phyloP scores from a whole-genome alignment of 2,113 vertebrate species.

The Rhea pennata region DNA sequence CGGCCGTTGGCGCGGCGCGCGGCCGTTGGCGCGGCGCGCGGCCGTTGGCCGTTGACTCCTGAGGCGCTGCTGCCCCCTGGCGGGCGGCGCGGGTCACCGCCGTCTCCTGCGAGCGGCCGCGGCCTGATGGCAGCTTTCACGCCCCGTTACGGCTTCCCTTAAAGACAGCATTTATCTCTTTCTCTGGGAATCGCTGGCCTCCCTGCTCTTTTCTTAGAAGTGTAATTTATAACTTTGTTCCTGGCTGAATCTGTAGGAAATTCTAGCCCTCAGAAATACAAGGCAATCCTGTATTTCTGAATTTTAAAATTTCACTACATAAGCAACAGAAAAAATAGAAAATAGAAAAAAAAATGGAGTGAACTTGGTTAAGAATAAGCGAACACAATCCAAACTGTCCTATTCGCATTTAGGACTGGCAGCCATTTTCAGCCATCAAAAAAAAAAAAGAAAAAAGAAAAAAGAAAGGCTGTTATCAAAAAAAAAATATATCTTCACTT shows the following conservation, averaged over 20 bases:
- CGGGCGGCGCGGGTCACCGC: not conserved
- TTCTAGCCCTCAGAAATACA: not conserved
- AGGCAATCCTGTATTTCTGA: not conserved
- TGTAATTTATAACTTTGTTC: fast-evolving
- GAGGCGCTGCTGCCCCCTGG: not conserved
- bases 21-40: not conserved
- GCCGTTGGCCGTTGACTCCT: not conserved
- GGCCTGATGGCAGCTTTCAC: fast-evolving
- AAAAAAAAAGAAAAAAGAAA: too few species aligned
- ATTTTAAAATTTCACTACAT: not conserved
- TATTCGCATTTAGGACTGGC: too few species aligned
- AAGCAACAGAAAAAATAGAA: not conserved
- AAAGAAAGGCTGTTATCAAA: too few species aligned
- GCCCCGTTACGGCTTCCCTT: too few species aligned
- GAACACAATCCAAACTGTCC: not conserved
- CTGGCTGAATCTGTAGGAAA: not conserved
- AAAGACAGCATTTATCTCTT: fast-evolving
- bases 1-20: too few species aligned
- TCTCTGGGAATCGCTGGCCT: not conserved
- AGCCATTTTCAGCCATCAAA: not conserved
- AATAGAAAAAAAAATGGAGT: too few species aligned
- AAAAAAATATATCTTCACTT: too few species aligned
- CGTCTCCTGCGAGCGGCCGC: too few species aligned
- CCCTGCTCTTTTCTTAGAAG: not conserved
- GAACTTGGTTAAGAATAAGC: not conserved